phyloP scores from a whole-genome alignment of 2,797 vertebrate species.

The Sebastiscus albofasciatus region DNA sequence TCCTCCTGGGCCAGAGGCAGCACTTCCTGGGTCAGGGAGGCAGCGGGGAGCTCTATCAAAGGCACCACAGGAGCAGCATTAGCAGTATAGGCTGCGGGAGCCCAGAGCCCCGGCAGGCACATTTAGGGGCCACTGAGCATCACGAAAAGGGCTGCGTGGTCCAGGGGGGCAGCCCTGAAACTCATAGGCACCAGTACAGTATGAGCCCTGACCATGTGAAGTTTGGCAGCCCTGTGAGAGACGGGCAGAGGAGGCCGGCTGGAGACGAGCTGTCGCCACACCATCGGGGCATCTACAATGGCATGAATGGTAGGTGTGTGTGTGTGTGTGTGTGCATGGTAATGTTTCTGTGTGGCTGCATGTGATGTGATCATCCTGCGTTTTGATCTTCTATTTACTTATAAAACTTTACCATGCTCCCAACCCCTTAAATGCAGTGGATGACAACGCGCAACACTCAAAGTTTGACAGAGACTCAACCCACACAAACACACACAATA shows the following conservation, averaged over 20 bases:
- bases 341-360: not conserved
- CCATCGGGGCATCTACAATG: constrained; percentile 95
- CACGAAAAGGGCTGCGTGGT: constrained; percentile 87
- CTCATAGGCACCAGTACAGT: constrained; percentile 91
- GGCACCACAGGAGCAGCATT: constrained; percentile 88
- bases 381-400: not conserved
- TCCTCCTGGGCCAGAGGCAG: constrained; percentile 79
- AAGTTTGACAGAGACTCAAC: not conserved
- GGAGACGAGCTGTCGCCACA: constrained; percentile 92
- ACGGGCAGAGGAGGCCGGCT: constrained; percentile 89
- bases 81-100: constrained; percentile 83
- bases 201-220: constrained; percentile 91
- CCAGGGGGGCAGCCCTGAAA: constrained; percentile 91
- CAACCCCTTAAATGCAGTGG: not conserved
- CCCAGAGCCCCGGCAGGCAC: constrained; percentile 89
- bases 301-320: constrained; percentile 93
- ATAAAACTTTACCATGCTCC: not conserved
- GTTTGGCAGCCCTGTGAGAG: constrained; percentile 89
- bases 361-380: not conserved
- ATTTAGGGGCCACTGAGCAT: constrained; percentile 88
- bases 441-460: not conserved
- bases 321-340: not conserved
- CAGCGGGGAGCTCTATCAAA: constrained; percentile 91
- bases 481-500: not conserved
- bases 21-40: constrained; percentile 79